Percentiles rank a stretch among this genome's conserved stretches.
Conservation (phyloP, 1,140 invertebrate genomes). For the Platyscapa corneri region DNA sequence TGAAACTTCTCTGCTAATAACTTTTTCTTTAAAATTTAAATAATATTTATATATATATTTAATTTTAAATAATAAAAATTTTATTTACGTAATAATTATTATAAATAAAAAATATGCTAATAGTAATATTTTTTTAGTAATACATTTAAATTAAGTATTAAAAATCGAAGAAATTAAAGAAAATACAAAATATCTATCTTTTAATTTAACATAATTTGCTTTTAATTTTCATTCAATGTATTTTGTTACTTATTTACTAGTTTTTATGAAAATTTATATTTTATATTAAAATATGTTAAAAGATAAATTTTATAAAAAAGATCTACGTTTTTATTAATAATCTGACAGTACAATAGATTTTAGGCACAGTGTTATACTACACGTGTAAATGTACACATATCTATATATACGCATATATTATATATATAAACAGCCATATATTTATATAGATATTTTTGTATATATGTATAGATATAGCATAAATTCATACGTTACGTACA, state of each 20-base stretch:
- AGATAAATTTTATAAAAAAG: neutral
- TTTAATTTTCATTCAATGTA: too few relatives aligned
- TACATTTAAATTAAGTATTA: neutral
- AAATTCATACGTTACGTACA: neutral
- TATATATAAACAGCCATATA: too few relatives aligned
- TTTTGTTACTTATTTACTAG: neutral
- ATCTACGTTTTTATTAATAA: conserved; percentile 3
- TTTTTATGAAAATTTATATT: neutral
- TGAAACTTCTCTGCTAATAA: too few relatives aligned
- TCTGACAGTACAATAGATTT: neutral
- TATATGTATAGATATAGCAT: neutral
- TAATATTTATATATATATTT: too few relatives aligned
- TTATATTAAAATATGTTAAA: neutral
- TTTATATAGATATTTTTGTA: too few relatives aligned
- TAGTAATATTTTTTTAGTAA: too few relatives aligned
- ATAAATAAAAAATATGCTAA: too few relatives aligned
- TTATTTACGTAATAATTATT: too few relatives aligned
- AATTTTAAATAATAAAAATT: too few relatives aligned
- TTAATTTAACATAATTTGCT: too few relatives aligned
- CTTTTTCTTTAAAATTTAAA: too few relatives aligned
- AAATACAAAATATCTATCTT: too few relatives aligned
- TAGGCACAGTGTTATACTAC: neutral
- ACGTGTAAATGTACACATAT: neutral
- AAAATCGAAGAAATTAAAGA: neutral
- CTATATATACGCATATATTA: neutral